phyloP scores from a whole-genome alignment of 1,140 invertebrate genomes.

The Atta cephalotes region DNA sequence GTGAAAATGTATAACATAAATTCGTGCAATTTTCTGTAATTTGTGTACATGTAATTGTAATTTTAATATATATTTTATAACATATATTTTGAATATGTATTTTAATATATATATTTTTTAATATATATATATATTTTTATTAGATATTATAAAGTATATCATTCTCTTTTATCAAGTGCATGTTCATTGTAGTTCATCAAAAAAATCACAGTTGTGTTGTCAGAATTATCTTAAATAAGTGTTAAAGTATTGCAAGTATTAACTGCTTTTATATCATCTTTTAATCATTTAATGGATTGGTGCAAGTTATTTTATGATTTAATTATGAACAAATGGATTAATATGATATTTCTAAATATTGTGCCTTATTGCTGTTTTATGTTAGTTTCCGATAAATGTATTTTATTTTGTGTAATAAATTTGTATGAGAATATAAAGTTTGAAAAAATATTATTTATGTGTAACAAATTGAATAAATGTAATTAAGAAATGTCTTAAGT shows the following conservation, averaged over 20 bases:
- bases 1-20: slow-evolving; percentile 38
- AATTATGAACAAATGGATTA: background rate
- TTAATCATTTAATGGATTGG: slow-evolving; percentile 9
- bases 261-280: slow-evolving; percentile 16
- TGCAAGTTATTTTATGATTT: slow-evolving; percentile 33
- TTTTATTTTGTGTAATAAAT: slow-evolving; percentile 10
- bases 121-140: slow-evolving; percentile 4
- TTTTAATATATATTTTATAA: background rate
- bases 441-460: background rate
- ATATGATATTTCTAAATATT: background rate
- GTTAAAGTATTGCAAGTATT: slow-evolving; percentile 13
- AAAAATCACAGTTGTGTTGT: slow-evolving; percentile 38
- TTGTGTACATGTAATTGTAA: background rate
- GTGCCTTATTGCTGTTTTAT: background rate
- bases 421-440: background rate
- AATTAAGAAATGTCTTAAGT: background rate
- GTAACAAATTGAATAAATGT: slow-evolving; percentile 3
- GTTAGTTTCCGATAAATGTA: background rate
- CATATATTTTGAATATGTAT: background rate
- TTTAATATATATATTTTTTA: slow-evolving; percentile 8
- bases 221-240: slow-evolving; percentile 18
- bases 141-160: slow-evolving; percentile 38
- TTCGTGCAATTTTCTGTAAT: slow-evolving; percentile 49
- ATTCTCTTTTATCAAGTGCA: slow-evolving; percentile 58
- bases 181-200: slow-evolving; percentile 32